Base-by-base conservation (phyloP, 2,113 vertebrate genomes). In the Tympanuchus pallidicinctus region DNA sequence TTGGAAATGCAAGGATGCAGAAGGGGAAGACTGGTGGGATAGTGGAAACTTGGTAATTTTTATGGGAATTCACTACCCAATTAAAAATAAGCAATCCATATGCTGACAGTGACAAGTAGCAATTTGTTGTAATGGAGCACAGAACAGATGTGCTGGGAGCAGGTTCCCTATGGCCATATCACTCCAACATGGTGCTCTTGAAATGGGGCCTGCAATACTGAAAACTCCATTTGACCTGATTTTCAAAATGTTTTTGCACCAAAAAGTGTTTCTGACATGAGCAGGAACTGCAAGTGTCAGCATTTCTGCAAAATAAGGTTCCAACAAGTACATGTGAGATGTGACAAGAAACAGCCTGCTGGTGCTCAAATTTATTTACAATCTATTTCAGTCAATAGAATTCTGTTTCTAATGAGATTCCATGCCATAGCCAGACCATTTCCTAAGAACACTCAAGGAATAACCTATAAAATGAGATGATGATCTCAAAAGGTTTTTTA, bases 161-260 rank as follows among this genome's bases (percentile, higher is more conserved):
- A 6, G 22, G 18, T 76, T 90, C 40, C 11, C 1, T 0, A 18
- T 72, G 34, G 47, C 48, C 20, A 2, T 24, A 52, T 2, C 25
- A 4, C 11, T 21, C 4, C 10, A 14, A 13, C 0, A 0, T 1
- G 2, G 7, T 43, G 18, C 12, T 74, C 54, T 34, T 45, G 45
- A 60, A 54, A 42, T 59, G 24, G 45, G 76, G 70, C 48, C 21
- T 73, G 18, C 34, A 69, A 66, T 89, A 7, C 12, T 59, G 42
- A 90, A 89, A 63, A 43, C 36, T 67, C 30, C 20, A 42, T 54
- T 63, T 78, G 52, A 81, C 28, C 16, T 56, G 59, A 30, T 52
- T 76, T 70, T 77, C 32, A 24, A 59, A 77, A 74, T 32, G 11
- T 60, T 86, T 45, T 5, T 32, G 3, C 28, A 25, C 28, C 17